Conservation (phyloP, 2,113 vertebrate species). For the Oryzias javanicus region DNA sequence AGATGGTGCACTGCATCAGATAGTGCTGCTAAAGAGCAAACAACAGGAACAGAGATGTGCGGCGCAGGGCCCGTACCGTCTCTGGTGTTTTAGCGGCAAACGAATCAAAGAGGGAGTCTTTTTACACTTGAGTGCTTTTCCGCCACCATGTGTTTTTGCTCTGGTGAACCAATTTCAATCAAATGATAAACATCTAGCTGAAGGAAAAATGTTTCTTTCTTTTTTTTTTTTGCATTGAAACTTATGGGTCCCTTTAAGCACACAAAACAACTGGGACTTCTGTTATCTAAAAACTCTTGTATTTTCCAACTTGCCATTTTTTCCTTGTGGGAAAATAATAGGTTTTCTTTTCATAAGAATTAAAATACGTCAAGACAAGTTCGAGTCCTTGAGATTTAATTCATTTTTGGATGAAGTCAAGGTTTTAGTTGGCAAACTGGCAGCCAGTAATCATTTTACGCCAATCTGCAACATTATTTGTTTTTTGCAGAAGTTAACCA, state of each 20-base stretch:
- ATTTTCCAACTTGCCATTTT: no score
- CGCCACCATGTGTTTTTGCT: conserved; percentile 25
- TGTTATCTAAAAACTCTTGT: no score
- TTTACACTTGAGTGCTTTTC: conserved; percentile 15
- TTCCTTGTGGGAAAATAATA: no score
- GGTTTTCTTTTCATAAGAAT: no score
- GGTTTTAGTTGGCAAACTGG: no score
- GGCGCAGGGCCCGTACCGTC: conserved; percentile 18
- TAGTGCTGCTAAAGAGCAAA: conserved; percentile 8
- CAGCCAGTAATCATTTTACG: no score
- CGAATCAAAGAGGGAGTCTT: conserved; percentile 19
- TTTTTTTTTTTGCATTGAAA: conserved; percentile 5
- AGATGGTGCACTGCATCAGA: conserved; percentile 18
- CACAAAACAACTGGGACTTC: background rate
- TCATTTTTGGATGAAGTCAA: no score
- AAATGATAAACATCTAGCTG: conserved; percentile 26
- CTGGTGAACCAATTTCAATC: conserved; percentile 34
- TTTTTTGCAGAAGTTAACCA: no score
- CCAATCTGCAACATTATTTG: no score
- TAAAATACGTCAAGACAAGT: no score
- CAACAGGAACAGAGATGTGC: conserved; percentile 16
- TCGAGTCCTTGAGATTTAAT: no score
- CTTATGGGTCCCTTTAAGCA: conserved; percentile 3
- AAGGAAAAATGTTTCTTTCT: conserved; percentile 18
- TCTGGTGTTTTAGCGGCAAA: conserved; percentile 24